These are phyloP conservation scores for Cynaeus angustus DNA, from an alignment of 2,888 invertebrate species.

Conservation along the genomic window DNA sequence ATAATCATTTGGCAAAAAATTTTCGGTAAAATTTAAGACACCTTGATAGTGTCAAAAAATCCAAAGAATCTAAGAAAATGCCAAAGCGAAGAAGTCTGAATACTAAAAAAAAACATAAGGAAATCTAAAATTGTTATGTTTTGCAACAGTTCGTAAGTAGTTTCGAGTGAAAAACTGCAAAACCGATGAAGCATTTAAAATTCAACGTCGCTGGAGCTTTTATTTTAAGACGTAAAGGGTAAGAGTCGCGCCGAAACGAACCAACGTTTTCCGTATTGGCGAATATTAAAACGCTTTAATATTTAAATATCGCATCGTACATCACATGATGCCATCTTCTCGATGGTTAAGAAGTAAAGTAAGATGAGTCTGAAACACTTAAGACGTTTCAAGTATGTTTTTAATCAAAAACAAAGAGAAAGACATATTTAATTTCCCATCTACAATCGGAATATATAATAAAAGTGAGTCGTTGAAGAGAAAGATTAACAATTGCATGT, in stretches of 20 bases:
- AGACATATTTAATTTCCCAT: conserved; percentile 66
- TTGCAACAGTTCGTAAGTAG: neutral
- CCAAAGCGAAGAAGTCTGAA: no score
- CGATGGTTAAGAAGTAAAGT: conserved; percentile 24
- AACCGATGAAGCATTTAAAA: conserved; percentile 1
- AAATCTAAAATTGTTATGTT: neutral
- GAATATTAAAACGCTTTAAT: conserved; percentile 39
- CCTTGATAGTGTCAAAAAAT: no score
- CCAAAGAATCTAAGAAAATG: no score
- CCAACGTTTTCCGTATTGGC: conserved; percentile 19
- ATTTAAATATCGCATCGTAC: conserved; percentile 34
- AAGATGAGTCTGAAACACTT: conserved; percentile 39
- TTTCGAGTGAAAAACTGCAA: neutral
- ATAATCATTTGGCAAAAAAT: no score
- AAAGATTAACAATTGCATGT: conserved; percentile 67
- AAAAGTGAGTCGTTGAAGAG: conserved; percentile 62
- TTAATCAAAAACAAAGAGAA: conserved; percentile 62
- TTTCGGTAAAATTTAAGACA: no score
- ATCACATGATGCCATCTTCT: conserved; percentile 25
- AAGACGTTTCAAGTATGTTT: conserved; percentile 50
- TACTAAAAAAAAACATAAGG: no score
- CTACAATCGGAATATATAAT: conserved; percentile 64
- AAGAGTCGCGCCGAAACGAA: conserved; percentile 9
- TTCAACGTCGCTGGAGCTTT: conserved; percentile 13
- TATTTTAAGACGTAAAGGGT: conserved; percentile 18